Percentiles rank a stretch among this genome's conserved stretches.
phyloP scores from a whole-genome alignment of 2,888 invertebrate species.

The Eristalis intricaria region DNA sequence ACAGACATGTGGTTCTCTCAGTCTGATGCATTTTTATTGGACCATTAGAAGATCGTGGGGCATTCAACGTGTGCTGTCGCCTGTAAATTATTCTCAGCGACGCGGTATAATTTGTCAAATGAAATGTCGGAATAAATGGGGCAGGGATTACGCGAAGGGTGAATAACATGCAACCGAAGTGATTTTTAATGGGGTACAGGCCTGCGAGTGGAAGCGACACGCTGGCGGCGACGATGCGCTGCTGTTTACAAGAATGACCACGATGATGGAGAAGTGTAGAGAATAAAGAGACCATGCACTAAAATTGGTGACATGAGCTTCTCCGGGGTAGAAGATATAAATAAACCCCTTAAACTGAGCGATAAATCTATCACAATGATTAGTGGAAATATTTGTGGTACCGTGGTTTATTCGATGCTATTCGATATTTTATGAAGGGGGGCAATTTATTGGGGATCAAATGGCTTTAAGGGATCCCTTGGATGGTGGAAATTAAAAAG shows the following conservation, averaged over 20 bases:
- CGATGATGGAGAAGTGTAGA: slow-evolving; percentile 37
- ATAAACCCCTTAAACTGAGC: slow-evolving; percentile 13
- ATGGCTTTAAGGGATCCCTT: not conserved
- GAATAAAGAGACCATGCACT: slow-evolving; percentile 28
- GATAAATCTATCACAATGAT: slow-evolving; percentile 23
- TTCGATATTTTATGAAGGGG: not conserved
- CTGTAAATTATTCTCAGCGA: slow-evolving; percentile 60
- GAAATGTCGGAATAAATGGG: slow-evolving; percentile 51
- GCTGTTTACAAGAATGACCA: slow-evolving; percentile 16
- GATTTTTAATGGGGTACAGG: slow-evolving; percentile 66
- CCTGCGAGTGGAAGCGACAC: slow-evolving; percentile 38
- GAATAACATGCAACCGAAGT: slow-evolving; percentile 35
- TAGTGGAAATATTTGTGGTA: not conserved
- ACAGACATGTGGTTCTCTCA: not conserved
- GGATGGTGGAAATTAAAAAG: not conserved
- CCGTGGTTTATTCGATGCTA: not conserved
- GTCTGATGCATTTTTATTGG: slow-evolving; percentile 39
- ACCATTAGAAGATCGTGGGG: slow-evolving; percentile 10
- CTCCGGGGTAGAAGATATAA: not conserved
- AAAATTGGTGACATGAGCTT: slow-evolving; percentile 16
- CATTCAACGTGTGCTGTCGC: slow-evolving; percentile 45
- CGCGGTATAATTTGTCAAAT: slow-evolving; percentile 66
- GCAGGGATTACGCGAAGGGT: not conserved
- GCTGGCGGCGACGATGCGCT: slow-evolving; percentile 35
- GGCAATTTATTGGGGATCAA: not conserved